Percentiles rank a stretch among this genome's conserved stretches.
phyloP scores from a whole-genome alignment of 2,797 vertebrate species.

The Aplochiton taeniatus region DNA sequence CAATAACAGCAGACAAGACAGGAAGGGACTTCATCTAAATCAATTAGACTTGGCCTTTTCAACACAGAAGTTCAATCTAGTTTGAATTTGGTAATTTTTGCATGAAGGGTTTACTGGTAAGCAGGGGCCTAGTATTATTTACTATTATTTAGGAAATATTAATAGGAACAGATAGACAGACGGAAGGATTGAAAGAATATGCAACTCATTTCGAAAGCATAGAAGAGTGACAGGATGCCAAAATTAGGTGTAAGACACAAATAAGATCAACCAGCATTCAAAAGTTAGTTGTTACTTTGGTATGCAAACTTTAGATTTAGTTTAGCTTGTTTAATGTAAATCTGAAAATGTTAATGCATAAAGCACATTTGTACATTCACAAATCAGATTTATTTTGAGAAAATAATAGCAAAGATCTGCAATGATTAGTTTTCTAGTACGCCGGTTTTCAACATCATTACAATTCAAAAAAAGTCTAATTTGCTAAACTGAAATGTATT shows the following conservation, averaged over 20 bases:
- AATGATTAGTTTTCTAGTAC: no score
- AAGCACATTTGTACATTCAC: no score
- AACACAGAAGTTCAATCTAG: slow-evolving; percentile 42
- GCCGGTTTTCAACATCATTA: no score
- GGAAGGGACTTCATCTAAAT: slow-evolving; percentile 73
- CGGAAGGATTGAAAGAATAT: slow-evolving; percentile 60
- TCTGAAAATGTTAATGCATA: no score
- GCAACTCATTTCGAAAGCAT: slow-evolving; percentile 68
- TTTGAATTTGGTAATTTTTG: slow-evolving; percentile 76
- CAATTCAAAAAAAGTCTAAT: no score
- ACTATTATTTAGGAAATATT: slow-evolving; percentile 65
- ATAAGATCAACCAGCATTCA: slow-evolving; percentile 46
- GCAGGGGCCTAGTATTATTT: slow-evolving; percentile 61
- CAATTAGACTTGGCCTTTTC: slow-evolving; percentile 61
- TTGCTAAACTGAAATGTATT: no score
- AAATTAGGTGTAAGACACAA: slow-evolving; percentile 72
- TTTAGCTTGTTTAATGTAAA: no score
- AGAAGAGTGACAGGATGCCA: slow-evolving; percentile 62
- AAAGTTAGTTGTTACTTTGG: slow-evolving; percentile 9
- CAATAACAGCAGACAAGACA: slow-evolving; percentile 87
- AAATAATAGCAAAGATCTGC: no score
- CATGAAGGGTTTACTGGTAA: slow-evolving; percentile 69
- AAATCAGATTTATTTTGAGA: no score
- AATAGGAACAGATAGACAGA: slow-evolving; percentile 68
- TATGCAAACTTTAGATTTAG: neutral